Conservation (phyloP, 2,888 invertebrate species). For the Dorcus hopei region DNA sequence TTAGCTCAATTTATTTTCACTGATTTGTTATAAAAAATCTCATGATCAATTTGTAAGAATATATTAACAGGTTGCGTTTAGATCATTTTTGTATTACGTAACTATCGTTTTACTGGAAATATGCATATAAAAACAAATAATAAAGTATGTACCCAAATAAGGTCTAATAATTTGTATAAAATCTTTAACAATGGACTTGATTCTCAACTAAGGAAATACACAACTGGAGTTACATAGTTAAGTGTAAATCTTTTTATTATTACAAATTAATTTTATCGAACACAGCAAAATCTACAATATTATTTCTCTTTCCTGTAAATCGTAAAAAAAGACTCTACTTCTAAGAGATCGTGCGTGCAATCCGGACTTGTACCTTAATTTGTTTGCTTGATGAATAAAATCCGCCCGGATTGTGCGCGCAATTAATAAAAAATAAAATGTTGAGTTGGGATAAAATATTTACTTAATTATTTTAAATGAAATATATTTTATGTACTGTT, state of each 20-base stretch:
- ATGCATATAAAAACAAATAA: slow-evolving; percentile 6
- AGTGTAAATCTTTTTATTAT: slow-evolving; percentile 9
- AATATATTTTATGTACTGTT: slow-evolving; percentile 25
- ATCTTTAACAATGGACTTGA: background rate
- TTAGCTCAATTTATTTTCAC: slow-evolving; percentile 17
- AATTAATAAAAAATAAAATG: slow-evolving; percentile 19
- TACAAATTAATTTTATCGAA: slow-evolving; percentile 14
- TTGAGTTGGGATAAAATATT: slow-evolving; percentile 29
- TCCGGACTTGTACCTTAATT: background rate
- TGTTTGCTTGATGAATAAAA: slow-evolving; percentile 3
- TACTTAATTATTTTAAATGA: slow-evolving; percentile 29
- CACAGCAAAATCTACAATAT: slow-evolving; percentile 18
- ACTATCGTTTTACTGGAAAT: slow-evolving; percentile 7
- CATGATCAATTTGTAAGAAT: slow-evolving; percentile 14
- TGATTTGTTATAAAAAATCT: slow-evolving; percentile 17
- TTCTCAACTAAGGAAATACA: slow-evolving; percentile 4
- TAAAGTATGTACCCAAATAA: slow-evolving; percentile 11
- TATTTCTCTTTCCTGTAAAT: slow-evolving; percentile 14
- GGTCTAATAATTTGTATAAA: slow-evolving; percentile 9
- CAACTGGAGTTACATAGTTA: slow-evolving; percentile 4
- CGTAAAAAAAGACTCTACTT: slow-evolving; percentile 19
- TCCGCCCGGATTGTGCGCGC: slow-evolving; percentile 6
- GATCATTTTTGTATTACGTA: slow-evolving; percentile 3
- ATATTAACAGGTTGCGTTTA: slow-evolving; percentile 14
- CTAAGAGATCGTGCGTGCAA: slow-evolving; percentile 5